Conservation (phyloP, 2,797 vertebrate genomes). For the Acridotheres tristis region DNA sequence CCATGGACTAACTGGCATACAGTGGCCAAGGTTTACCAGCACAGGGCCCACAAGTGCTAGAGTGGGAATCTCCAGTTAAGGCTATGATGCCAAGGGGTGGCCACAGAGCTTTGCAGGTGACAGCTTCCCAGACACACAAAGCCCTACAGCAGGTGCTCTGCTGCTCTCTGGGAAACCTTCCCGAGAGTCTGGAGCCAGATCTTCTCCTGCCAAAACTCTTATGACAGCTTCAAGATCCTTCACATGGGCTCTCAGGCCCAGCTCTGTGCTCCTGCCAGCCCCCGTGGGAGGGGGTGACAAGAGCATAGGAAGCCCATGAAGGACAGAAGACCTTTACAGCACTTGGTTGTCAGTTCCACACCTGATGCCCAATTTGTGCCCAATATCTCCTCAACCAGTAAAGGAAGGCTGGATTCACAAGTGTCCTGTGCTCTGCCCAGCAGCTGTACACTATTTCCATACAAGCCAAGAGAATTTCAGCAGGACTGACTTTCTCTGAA, state of each 20-base stretch:
- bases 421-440: not conserved
- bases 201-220: not conserved
- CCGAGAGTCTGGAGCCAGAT: not conserved
- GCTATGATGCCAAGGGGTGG: not conserved
- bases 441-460: not conserved
- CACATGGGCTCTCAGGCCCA: not conserved
- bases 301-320: not conserved
- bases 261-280: not conserved
- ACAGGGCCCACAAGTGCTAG: not conserved
- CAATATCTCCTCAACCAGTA: not conserved
- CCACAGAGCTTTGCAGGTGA: not conserved
- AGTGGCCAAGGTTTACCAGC: not conserved
- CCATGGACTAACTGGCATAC: not conserved
- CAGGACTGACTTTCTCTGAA: not conserved
- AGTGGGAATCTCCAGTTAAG: not conserved
- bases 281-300: rapidly evolving
- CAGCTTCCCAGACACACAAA: not conserved
- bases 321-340: not conserved
- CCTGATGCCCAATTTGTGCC: not conserved
- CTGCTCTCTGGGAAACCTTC: not conserved
- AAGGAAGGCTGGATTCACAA: not conserved
- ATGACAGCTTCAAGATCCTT: rapidly evolving
- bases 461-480: not conserved
- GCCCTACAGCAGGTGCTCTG: not conserved
- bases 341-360: not conserved